Base-by-base conservation (phyloP, 1,140 invertebrate genomes). In the Drosophila takahashii region DNA sequence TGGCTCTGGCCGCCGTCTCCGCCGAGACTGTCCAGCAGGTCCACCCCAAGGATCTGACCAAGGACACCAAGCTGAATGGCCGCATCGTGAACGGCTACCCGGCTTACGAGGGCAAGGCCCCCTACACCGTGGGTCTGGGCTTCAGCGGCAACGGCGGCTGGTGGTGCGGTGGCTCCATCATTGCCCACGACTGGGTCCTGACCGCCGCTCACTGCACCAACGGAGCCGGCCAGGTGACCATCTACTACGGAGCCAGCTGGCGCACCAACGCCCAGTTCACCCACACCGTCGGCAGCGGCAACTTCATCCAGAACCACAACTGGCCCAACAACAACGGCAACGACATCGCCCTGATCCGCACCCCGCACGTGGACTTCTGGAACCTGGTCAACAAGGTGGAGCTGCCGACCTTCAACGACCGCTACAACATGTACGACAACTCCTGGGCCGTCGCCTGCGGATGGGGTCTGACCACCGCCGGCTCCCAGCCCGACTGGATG, bases 171-270 rank as follows among this genome's bases (percentile, higher is more conserved):
- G 92, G 84, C 94, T 93, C 94, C 16, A 79, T 95, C 48, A 93
- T 95, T 22, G 91, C 87, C 56, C 62, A 91, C 57, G 47, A 91
- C 15, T 94, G 76, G 93, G 87, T 95, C 2, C 66, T 95, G n/a
- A 93, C 94, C 4, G 94, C 95, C 4, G 94, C 93, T 7, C 95
- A 95, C 74, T 95, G 94, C 75, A 57, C 37, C 27, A 45, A 52
- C 13, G 13, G 4, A 15, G 48, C 77, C 37, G 64, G 34, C 0
- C 36, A 34, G n/a, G 65, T 69, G 16, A 84, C 70, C 45, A 37
- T 83, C 41, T 81, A 84, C 74, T 81, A 67, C 36, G 85, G 85
- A n/a, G 83, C 86, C 51, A 77, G 75, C 16, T 62, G 52, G 42
- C 77, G 86, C 41, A 81, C 75, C 39, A 76, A 56, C 15, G 59